phyloP scores from a whole-genome alignment of 2,888 invertebrate genomes.

The Tetramorium bicarinatum region DNA sequence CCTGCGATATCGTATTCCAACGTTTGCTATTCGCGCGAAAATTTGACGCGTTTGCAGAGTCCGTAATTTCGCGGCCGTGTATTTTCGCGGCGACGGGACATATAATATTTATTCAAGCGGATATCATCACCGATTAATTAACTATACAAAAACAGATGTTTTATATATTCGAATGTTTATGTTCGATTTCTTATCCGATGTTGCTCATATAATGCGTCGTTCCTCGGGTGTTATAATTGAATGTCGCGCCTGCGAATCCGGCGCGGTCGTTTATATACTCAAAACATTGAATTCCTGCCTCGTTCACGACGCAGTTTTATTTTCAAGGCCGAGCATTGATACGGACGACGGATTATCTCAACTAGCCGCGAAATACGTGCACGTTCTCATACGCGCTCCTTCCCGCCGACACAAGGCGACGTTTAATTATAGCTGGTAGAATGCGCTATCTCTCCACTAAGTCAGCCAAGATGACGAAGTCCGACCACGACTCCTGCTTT shows the following conservation, averaged over 20 bases:
- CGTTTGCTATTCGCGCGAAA: background rate
- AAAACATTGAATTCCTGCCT: conserved; percentile 5
- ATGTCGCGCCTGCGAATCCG: background rate
- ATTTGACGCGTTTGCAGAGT: background rate
- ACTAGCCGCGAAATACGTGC: conserved; percentile 24
- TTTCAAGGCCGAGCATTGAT: conserved; percentile 36
- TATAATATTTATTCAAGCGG: conserved; percentile 12
- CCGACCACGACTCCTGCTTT: background rate
- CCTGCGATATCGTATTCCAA: background rate
- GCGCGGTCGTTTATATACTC: conserved; percentile 1
- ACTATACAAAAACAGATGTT: conserved; percentile 7
- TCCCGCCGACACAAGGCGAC: background rate
- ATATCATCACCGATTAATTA: background rate
- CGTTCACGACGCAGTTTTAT: background rate
- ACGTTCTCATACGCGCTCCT: background rate
- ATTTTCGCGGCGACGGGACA: background rate
- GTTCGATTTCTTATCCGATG: background rate
- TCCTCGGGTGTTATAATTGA: background rate
- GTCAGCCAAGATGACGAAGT: conserved; percentile 25
- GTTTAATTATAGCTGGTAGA: conserved; percentile 48
- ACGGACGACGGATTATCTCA: conserved; percentile 17
- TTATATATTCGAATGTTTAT: background rate
- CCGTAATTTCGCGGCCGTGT: background rate
- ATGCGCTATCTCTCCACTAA: conserved; percentile 33
- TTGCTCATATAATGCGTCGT: background rate